phyloP scores from a whole-genome alignment of 2,797 vertebrate species.

The Leptoclinus maculatus region DNA sequence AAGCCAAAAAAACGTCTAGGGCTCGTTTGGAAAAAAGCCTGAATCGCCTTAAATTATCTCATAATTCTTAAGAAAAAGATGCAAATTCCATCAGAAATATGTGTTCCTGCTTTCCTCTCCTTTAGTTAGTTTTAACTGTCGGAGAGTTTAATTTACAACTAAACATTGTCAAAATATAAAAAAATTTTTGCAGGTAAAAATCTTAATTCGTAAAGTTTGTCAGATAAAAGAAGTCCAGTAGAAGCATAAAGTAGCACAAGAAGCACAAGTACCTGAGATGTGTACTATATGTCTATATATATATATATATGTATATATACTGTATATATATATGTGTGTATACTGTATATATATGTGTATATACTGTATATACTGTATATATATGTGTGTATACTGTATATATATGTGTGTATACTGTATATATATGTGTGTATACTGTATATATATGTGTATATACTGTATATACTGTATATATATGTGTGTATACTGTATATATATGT shows the following conservation, averaged over 20 bases:
- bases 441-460: neutral
- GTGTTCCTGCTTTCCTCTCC: neutral
- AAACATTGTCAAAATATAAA: neutral
- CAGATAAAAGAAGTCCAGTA: neutral
- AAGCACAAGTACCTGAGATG: neutral
- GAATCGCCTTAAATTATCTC: neutral
- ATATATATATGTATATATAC: no score
- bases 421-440: no score
- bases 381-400: no score
- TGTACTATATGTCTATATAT: neutral
- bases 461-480: constrained; percentile 8
- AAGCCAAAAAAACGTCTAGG: no score
- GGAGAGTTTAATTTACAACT: neutral
- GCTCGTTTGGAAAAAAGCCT: neutral
- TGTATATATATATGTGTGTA: no score
- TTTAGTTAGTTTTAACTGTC: neutral
- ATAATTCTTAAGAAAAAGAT: neutral
- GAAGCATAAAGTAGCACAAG: neutral
- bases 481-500: neutral
- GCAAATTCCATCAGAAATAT: neutral
- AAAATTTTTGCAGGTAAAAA: neutral
- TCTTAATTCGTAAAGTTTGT: neutral
- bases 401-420: no score
- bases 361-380: neutral
- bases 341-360: neutral